Conservation (phyloP, 1,140 invertebrate species). For the Pogonognathellus flavescens region DNA sequence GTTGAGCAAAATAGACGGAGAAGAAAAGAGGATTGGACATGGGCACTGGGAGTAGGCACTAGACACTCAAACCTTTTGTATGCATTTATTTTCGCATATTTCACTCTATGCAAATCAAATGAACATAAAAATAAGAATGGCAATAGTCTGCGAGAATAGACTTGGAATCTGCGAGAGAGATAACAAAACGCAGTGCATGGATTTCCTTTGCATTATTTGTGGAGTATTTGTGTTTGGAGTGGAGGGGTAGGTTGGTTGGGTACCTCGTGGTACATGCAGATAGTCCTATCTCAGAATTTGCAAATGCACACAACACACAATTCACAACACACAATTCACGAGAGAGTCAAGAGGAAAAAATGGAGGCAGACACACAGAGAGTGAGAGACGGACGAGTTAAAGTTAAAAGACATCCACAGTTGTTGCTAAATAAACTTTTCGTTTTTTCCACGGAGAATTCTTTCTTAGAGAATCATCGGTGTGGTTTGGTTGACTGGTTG, state of each 20-base stretch:
- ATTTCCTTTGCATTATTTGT: neutral
- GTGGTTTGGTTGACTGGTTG: neutral
- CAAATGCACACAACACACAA: no score
- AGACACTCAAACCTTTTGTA: neutral
- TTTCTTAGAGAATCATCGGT: neutral
- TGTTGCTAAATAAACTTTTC: slow-evolving; percentile 12
- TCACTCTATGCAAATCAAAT: slow-evolving; percentile 18
- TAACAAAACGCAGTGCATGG: neutral
- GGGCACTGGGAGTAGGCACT: neutral
- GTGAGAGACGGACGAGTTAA: neutral
- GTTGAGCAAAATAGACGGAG: neutral
- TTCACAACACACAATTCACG: no score
- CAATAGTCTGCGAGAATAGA: neutral
- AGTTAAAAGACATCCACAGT: neutral
- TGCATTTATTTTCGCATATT: slow-evolving; percentile 28
- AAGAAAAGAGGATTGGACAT: neutral
- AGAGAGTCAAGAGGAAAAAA: neutral
- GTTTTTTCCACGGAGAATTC: slow-evolving; percentile 38
- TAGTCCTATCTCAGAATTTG: no score
- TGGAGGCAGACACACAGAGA: no score
- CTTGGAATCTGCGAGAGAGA: no score
- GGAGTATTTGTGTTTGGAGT: neutral
- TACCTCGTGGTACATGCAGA: no score
- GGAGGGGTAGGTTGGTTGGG: no score
- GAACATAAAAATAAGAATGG: slow-evolving; percentile 19